Conservation (phyloP, 2,113 vertebrate genomes). For the Ahaetulla prasina region DNA sequence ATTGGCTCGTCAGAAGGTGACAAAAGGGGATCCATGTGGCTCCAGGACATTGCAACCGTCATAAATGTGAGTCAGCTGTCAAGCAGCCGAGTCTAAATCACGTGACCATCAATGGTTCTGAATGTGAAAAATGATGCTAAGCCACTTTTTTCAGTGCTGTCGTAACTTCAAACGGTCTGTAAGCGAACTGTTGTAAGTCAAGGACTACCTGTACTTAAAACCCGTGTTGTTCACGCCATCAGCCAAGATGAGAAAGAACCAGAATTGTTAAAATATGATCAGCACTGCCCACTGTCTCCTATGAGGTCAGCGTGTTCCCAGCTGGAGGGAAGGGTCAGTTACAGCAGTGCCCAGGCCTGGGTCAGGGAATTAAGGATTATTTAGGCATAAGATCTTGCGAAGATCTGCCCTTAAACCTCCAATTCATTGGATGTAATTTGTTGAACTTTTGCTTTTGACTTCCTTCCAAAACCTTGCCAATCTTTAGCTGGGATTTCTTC, state of each 20-base stretch:
- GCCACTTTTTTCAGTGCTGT: too few species aligned
- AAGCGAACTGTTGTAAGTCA: too few species aligned
- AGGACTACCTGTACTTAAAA: too few species aligned
- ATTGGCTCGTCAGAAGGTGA: neutral
- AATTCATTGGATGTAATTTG: neutral
- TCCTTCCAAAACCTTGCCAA: neutral
- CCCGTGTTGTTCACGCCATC: neutral
- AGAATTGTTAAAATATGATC: neutral
- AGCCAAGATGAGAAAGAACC: too few species aligned
- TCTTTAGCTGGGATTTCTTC: neutral
- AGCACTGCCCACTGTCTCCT: neutral
- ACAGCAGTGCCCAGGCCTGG: neutral
- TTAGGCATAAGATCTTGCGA: neutral
- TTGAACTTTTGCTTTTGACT: neutral
- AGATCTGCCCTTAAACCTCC: neutral
- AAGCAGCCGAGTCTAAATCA: too few species aligned
- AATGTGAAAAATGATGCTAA: too few species aligned
- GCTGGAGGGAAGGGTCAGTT: neutral
- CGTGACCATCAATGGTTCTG: too few species aligned
- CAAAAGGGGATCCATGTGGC: neutral
- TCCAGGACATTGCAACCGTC: too few species aligned
- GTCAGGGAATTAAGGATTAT: neutral
- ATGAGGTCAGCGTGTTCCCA: neutral
- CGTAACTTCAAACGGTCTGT: too few species aligned
- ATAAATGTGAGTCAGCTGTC: too few species aligned